Percentiles rank a stretch among this genome's conserved stretches.
These are phyloP conservation scores for Xestia xanthographa DNA, from an alignment of 2,888 invertebrate species.

Conservation along the genomic window DNA sequence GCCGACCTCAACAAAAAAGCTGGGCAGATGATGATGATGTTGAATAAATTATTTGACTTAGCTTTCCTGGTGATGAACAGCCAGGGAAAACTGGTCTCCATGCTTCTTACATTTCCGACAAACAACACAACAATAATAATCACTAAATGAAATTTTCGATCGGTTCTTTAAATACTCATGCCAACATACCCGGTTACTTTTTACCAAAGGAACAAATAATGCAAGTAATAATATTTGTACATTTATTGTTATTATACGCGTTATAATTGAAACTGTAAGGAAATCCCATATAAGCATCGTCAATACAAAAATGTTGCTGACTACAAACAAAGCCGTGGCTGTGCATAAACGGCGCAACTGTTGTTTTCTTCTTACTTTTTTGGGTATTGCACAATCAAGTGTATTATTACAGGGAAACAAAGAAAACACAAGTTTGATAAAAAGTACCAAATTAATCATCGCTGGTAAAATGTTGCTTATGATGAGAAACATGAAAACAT, in stretches of 20 bases:
- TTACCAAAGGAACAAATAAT: slow-evolving; percentile 24
- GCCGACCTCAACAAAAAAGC: too few species aligned
- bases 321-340: slow-evolving; percentile 16
- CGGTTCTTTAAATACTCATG: slow-evolving; percentile 8
- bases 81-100: background rate
- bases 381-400: background rate
- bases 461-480: slow-evolving; percentile 13
- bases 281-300: slow-evolving; percentile 18
- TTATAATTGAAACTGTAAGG: background rate
- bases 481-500: background rate
- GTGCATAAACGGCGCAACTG: slow-evolving; percentile 11
- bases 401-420: slow-evolving; percentile 15
- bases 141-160: background rate
- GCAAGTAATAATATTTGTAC: slow-evolving; percentile 6
- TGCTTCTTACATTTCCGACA: background rate
- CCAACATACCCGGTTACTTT: slow-evolving; percentile 17
- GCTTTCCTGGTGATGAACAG: too few species aligned
- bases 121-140: background rate
- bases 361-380: slow-evolving; percentile 9
- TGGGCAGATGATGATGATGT: too few species aligned
- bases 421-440: slow-evolving; percentile 21
- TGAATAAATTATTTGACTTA: too few species aligned
- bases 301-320: slow-evolving; percentile 20
- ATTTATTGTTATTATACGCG: background rate
- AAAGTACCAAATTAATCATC: slow-evolving; percentile 26